phyloP scores from a whole-genome alignment of 2,113 vertebrate species.

The Neopipo cinnamomea region DNA sequence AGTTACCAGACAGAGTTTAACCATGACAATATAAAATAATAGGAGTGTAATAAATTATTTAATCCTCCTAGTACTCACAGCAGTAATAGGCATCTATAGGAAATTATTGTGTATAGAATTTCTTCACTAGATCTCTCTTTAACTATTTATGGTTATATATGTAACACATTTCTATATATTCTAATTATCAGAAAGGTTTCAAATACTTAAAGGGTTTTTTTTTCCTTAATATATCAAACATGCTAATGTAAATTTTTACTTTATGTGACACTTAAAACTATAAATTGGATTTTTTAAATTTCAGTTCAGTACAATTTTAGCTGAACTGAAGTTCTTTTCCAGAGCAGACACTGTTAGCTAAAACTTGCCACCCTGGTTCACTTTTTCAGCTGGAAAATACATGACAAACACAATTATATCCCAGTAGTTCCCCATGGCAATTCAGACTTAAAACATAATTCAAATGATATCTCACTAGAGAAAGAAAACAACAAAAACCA shows the following conservation, averaged over 20 bases:
- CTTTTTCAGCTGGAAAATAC: background rate
- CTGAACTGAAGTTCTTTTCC: background rate
- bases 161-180: background rate
- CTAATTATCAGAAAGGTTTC: background rate
- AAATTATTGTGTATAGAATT: background rate
- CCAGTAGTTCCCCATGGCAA: background rate
- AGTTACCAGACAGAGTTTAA: background rate
- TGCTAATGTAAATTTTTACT: background rate
- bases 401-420: background rate
- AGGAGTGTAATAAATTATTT: background rate
- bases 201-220: background rate
- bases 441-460: conserved; percentile 65
- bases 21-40: background rate
- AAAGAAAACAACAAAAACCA: background rate
- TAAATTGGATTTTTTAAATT: background rate
- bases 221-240: background rate
- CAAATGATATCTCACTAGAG: conserved; percentile 20
- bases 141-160: background rate
- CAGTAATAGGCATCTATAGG: background rate
- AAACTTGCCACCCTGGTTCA: background rate
- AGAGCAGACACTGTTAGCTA: background rate
- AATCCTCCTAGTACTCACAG: background rate
- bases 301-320: background rate
- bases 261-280: background rate
- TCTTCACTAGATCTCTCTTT: background rate